Base-by-base conservation (phyloP, 1,140 invertebrate species). In the Neodiprion virginianus region DNA sequence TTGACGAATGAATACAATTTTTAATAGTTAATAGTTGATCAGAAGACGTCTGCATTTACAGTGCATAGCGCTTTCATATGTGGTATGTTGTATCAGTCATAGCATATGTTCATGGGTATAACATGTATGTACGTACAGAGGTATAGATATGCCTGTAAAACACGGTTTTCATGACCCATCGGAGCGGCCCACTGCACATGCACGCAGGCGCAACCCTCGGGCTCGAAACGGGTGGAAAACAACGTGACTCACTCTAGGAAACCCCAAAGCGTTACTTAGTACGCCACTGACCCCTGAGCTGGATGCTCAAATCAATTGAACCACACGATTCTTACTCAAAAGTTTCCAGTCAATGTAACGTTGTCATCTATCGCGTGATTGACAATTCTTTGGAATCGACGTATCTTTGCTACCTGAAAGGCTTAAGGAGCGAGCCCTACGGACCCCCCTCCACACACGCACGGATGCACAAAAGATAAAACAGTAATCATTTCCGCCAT, bases 191-290 rank as follows among this genome's bases (percentile, higher is more conserved):
- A 40, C 28, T 40, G 76, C 75, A 81, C 68, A 17, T 53, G 17
- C 48, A 17, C 71, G 48, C 14, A 72, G 17, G 23, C 67, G 14
- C n/a, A 10, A 50, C 77, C 79, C 81, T 78, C 71, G 47, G 21
- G 48, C 75, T 76, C 78, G 80, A 82, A 73, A 47, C 83, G 82
- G 86, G 83, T 77, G 72, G 71, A 72, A 83, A 81, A 84, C 86
- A 86, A 85, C 79, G 79, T 86, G 85, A 86, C 85, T 87, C 86
- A 86, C 85, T 86, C 83, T 81, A 87, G 81, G 81, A 87, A 87
- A 87, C 80, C 80, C 83, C 67, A 61, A 61, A 61, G 53, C 53
- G 11, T 61, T 61, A 14, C n/a, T 40, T 40, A 40, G 28, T 61
- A 61, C 53, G 53, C 53, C 53, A 61, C 53, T 61, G 53, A 61